Base-by-base conservation (phyloP, 2,113 vertebrate species). In the Hiodon tergisus region DNA sequence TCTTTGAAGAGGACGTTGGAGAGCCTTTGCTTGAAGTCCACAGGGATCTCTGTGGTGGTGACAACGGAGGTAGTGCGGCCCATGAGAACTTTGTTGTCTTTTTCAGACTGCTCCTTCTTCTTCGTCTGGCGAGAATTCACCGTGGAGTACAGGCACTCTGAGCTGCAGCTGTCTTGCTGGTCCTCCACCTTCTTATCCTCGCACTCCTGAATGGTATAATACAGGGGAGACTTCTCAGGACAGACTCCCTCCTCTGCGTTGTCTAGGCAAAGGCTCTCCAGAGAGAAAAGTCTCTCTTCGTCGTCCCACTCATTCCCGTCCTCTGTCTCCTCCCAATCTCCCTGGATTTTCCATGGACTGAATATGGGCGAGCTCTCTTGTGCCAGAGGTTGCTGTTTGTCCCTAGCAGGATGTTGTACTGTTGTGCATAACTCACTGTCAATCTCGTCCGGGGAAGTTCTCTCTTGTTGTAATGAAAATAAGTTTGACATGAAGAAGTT, bases 11-110 rank as follows among this genome's bases (percentile, higher is more conserved):
- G 83, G 14, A 88, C 83, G 77, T 84, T 81, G 78, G 89, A 89
- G 69, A 91, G 87, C 58, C 80, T 88, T 61, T 88, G 80, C 88
- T 88, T 91, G 80, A 92, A 92, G 80, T 79, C 85, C 66, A 79
- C 79, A 14, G 80, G 77, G 71, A 76, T 5, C 75, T 86, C 83
- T 3, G 71, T 51, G 77, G 77, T 76, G 71, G 60, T 11, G n/a
- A 65, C 13, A 7, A 5, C 50, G 52, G 57, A 17, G 63, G 83
- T 16, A 62, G 61, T 77, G 71, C 67, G 59, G 51, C 31, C 75
- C 3, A 48, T 7, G 9, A n/a, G 78, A 67, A 73, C 31, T 78
- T 79, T 6, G 8, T 16, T 14, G 59, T 13, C 69, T 85, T 76
- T 80, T 9, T 65, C 74, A 31, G 31, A 74, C 10, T 70, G 67